A percentile compares a stretch with the other conserved stretches of the same genome.
phyloP scores from a whole-genome alignment of 2,113 vertebrate species.

The Amphilophus citrinellus region DNA sequence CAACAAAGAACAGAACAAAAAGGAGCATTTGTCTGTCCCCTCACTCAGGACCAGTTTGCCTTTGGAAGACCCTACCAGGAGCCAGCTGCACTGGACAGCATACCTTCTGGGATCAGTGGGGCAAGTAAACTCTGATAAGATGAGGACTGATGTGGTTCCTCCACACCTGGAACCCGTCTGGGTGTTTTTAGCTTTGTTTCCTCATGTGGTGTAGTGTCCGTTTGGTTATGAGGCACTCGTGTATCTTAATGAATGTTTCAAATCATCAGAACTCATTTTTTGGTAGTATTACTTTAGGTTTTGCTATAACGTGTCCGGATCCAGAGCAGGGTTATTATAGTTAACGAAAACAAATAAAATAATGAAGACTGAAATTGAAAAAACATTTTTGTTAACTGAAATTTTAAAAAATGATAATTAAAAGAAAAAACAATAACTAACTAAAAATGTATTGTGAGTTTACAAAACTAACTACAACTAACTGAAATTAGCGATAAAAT shows the following conservation, averaged over 20 bases:
- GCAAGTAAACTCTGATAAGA: background rate
- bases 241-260: background rate
- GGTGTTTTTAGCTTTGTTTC: background rate
- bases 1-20: background rate
- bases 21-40: background rate
- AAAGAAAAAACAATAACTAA: no score
- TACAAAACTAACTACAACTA: no score
- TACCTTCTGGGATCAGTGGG: background rate
- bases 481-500: no score
- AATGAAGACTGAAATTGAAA: no score
- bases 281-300: background rate
- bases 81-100: background rate
- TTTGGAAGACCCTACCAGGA: background rate
- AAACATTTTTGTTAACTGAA: no score
- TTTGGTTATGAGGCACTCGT: no score
- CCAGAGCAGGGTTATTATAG: no score
- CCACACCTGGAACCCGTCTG: rapidly evolving
- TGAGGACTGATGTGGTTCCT: background rate
- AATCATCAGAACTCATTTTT: background rate
- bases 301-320: no score
- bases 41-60: background rate
- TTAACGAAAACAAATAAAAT: no score
- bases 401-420: no score
- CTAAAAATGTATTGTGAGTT: no score
- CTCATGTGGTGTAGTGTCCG: background rate